Evolutionary conservation across 2,797 vertebrate genomes (phyloP).

Genomic region (Phylloscopus collybita): DNA sequence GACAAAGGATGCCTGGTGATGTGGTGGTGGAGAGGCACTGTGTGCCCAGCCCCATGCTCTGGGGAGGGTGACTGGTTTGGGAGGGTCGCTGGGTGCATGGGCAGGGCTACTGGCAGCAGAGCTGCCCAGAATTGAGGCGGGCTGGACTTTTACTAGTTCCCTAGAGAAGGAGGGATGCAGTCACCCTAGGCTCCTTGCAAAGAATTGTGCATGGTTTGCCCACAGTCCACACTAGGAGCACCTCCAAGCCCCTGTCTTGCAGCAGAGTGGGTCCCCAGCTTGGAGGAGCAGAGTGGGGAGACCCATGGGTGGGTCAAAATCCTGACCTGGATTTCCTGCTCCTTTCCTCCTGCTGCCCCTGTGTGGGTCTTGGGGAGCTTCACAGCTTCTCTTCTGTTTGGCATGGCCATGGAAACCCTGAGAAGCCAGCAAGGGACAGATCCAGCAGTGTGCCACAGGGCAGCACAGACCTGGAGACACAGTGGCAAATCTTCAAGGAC

Average conservation of each 20-base stretch:
- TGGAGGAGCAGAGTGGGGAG: rapidly evolving
- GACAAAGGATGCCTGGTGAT: neutral
- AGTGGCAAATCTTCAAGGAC: neutral
- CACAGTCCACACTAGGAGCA: neutral
- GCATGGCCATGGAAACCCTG: rapidly evolving
- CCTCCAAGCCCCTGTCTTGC: neutral
- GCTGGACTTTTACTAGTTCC: neutral
- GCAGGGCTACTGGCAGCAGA: neutral
- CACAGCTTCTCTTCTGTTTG: neutral
- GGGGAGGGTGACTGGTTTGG: neutral
- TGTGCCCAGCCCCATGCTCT: rapidly evolving
- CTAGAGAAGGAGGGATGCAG: neutral
- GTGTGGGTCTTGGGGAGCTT: neutral
- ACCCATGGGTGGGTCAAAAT: neutral
- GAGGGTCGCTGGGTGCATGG: rapidly evolving
- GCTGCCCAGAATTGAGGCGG: neutral
- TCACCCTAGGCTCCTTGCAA: neutral
- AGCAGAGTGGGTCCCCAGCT: neutral
- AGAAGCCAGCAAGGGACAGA: neutral
- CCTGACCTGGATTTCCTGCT: neutral
- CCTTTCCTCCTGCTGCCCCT: neutral
- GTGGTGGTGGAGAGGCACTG: neutral
- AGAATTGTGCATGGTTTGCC: neutral
- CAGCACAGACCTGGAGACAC: neutral
- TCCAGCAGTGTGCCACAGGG: rapidly evolving